These are phyloP conservation scores for Garra rufa DNA, from an alignment of 2,113 vertebrate genomes.

Conservation along the genomic window DNA sequence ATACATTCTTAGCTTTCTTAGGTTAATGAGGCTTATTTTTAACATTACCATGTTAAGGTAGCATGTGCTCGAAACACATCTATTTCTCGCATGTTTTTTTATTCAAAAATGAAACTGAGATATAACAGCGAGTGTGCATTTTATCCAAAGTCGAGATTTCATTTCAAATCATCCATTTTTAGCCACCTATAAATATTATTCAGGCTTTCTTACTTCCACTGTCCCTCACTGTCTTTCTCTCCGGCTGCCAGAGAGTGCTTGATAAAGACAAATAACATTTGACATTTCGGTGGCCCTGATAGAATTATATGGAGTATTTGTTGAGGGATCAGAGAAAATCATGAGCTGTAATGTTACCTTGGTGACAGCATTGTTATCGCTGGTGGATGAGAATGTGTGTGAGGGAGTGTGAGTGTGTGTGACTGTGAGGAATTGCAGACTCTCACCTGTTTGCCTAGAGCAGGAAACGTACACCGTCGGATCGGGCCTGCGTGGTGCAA, in stretches of 20 bases:
- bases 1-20: constrained; percentile 49
- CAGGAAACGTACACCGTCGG: constrained; percentile 23
- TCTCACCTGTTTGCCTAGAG: constrained; percentile 48
- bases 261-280: constrained; percentile 66
- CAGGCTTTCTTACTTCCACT: constrained; percentile 16
- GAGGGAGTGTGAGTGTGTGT: constrained; percentile 39
- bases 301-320: constrained; percentile 66
- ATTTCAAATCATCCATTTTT: not conserved
- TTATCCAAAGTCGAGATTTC: not conserved
- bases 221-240: constrained; percentile 34
- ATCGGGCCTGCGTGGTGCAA: not conserved
- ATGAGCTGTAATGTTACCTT: constrained; percentile 64
- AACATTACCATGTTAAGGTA: not conserved
- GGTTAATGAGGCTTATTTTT: constrained; percentile 56
- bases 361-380: constrained; percentile 60
- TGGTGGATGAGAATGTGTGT: constrained; percentile 33
- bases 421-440: constrained; percentile 39
- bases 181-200: not conserved
- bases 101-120: not conserved
- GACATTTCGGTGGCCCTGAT: constrained; percentile 64
- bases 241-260: constrained; percentile 46
- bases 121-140: not conserved
- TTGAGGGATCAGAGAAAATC: constrained; percentile 64
- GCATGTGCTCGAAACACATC: not conserved
- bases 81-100: not conserved